Evolutionary conservation across 2,113 vertebrate genomes (phyloP).

Genomic region (Pterocles orientalis): DNA sequence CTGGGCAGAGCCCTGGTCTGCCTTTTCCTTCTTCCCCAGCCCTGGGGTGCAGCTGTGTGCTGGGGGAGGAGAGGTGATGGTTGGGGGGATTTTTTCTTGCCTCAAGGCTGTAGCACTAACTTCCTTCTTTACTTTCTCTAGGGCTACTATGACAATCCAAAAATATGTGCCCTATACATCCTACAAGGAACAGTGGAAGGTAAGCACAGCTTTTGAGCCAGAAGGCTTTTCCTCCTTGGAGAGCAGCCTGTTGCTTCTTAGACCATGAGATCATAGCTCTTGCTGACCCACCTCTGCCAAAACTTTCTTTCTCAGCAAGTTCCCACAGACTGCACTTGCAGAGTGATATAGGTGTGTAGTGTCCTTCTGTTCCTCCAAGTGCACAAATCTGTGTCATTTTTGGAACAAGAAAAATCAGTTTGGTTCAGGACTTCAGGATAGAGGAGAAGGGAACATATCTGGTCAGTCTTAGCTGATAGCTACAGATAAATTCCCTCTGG

Average conservation of each 20-base stretch:
- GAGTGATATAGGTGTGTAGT: neutral
- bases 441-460: neutral
- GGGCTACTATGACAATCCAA: constrained; percentile 99
- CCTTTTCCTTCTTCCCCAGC: neutral
- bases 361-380: neutral
- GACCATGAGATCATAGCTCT: constrained; percentile 58
- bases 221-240: constrained; percentile 22
- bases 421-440: neutral
- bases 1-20: neutral
- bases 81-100: neutral
- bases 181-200: constrained; percentile 94
- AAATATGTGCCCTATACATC: constrained; percentile 95
- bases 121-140: constrained; percentile 62
- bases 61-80: neutral
- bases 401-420: neutral
- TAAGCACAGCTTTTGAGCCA: constrained; percentile 71
- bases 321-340: neutral
- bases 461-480: neutral
- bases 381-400: neutral
- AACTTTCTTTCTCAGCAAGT: neutral
- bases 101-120: neutral
- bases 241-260: constrained; percentile 48
- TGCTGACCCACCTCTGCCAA: constrained; percentile 27
- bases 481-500: neutral
- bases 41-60: neutral